Conservation (phyloP, 2,113 vertebrate genomes). For the Anarrhichthys ocellatus region DNA sequence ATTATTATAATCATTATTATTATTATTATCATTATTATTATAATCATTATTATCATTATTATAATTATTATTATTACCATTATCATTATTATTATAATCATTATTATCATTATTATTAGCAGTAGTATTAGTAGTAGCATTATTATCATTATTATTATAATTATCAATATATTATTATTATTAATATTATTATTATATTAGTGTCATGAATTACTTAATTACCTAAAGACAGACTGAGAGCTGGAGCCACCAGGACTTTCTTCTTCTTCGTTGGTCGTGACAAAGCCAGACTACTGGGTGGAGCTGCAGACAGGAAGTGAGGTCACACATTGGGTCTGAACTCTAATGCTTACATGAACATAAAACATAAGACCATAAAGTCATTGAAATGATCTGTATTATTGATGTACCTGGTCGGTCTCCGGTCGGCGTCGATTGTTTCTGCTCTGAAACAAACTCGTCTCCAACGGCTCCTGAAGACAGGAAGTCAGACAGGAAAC, state of each 20-base stretch:
- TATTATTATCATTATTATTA: background rate
- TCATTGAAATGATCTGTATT: too few species aligned
- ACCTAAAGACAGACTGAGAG: slow-evolving; percentile 80
- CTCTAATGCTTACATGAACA: too few species aligned
- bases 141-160: too few species aligned
- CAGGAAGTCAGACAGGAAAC: background rate
- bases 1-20: background rate
- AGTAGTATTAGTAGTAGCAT: too few species aligned
- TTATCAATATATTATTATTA: too few species aligned
- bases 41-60: background rate
- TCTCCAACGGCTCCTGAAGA: background rate
- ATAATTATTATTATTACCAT: too few species aligned
- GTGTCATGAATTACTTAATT: background rate
- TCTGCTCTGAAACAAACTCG: background rate
- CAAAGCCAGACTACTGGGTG: slow-evolving; percentile 79
- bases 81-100: background rate
- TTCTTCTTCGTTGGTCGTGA: slow-evolving; percentile 76
- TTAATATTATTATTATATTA: background rate
- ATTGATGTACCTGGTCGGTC: slow-evolving; percentile 35
- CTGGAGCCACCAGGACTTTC: slow-evolving; percentile 84
- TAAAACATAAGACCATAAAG: too few species aligned
- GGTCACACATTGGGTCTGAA: background rate
- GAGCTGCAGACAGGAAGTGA: slow-evolving; percentile 63
- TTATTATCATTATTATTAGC: too few species aligned
- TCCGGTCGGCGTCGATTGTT: background rate